These are phyloP conservation scores for Drosophila tanythrix DNA, from an alignment of 2,888 invertebrate species.

Conservation along the genomic window DNA sequence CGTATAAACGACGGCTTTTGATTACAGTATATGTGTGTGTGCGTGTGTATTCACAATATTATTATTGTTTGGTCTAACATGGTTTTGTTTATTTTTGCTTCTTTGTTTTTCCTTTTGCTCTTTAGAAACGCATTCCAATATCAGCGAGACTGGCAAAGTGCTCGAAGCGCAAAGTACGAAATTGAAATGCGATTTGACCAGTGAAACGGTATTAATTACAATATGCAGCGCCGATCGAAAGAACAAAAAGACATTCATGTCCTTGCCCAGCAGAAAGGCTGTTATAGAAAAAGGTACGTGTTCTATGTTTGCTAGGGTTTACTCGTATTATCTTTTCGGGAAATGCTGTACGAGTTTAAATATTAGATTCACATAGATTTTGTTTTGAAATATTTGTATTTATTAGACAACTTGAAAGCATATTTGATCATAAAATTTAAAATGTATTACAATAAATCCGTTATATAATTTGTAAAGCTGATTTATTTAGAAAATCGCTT, in stretches of 20 bases:
- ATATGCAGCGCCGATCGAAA: constrained; percentile 74
- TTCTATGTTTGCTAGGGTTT: neutral
- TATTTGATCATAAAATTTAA: neutral
- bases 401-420: too few relatives aligned
- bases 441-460: neutral
- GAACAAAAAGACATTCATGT: constrained; percentile 75
- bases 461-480: neutral
- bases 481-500: neutral
- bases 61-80: constrained; percentile 27
- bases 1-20: constrained; percentile 16
- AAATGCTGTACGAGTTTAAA: neutral
- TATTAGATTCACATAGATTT: neutral
- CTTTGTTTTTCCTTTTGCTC: neutral
- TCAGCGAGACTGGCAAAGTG: constrained; percentile 40
- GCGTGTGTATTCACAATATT: constrained; percentile 17
- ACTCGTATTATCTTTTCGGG: neutral
- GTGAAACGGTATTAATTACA: constrained; percentile 74
- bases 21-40: neutral
- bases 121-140: constrained; percentile 58
- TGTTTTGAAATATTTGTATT: neutral
- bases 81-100: constrained; percentile 40
- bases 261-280: constrained; percentile 71
- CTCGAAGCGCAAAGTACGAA: constrained; percentile 51
- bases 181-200: constrained; percentile 53
- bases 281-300: constrained; percentile 68